Conservation (phyloP, 2,113 vertebrate genomes). For the Cochlearius cochlearius region DNA sequence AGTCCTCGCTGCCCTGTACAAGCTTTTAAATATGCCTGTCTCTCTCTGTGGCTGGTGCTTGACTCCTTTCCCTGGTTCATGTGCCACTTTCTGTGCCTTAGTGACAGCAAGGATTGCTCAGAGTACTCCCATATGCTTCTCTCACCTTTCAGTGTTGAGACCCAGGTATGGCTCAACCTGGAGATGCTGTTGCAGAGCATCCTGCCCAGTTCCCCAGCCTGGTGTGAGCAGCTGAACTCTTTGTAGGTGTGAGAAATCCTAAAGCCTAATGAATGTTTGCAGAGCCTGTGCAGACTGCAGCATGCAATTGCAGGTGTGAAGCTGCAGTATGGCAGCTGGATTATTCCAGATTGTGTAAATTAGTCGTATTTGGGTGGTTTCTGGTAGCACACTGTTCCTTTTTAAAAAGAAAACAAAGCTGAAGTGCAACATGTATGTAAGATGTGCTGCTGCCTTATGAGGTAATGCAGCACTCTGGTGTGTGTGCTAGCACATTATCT, state of each 20-base stretch:
- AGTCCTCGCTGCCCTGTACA: background rate
- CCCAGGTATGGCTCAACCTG: background rate
- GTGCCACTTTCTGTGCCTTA: background rate
- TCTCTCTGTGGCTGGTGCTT: background rate
- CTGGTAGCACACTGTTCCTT: background rate
- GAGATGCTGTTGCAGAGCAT: background rate
- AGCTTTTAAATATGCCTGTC: background rate
- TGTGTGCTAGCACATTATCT: background rate
- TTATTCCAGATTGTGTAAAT: background rate
- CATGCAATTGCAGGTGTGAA: background rate
- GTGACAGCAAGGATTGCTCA: background rate
- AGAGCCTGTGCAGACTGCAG: background rate
- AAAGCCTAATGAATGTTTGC: background rate
- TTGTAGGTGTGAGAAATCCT: accelerated
- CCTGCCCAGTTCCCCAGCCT: background rate
- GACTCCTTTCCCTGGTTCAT: background rate
- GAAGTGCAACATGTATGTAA: background rate
- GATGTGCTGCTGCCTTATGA: background rate
- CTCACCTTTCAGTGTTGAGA: background rate
- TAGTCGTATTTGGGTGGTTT: background rate
- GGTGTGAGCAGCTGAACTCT: background rate
- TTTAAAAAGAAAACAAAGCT: background rate
- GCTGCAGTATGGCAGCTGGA: background rate
- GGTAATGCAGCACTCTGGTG: background rate
- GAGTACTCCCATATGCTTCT: background rate